Base-by-base conservation (phyloP, 2,797 vertebrate genomes). In the Steatocranus sp. region DNA sequence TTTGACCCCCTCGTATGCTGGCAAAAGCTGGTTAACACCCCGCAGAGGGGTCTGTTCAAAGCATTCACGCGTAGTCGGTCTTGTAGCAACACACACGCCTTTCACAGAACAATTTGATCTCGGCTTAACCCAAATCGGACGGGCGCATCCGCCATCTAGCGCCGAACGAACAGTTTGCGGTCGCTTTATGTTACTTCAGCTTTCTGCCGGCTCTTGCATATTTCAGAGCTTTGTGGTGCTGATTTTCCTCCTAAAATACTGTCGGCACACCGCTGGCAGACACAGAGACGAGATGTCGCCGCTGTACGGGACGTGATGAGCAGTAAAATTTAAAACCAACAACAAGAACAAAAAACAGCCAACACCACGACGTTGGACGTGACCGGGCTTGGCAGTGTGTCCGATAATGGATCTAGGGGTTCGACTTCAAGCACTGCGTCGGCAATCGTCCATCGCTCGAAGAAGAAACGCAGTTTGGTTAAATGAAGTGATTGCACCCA, bases 41-140 rank as follows among this genome's bases (percentile, higher is more conserved):
- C 18, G 9, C 18, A 75, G 56, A 75, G 17, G 46, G 70, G 70
- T 25, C 51, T 18, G 18, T 43, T 27, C 43, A 77, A 80, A 86
- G 61, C 85, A 23, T 81, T 9, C 58, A 5, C 5, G 15, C 56
- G n/a, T 43, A n/a, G 36, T 75, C 18, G 8, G 53, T 76, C 74
- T 61, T 78, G 27, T 27, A 27, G 54, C 79, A 51, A 82, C 76
- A 80, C 81, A 73, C 81, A 73, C 53, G 83, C 58, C 80, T 86
- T 87, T 84, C 61, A 38, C 76, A 63, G 87, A 91, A 88, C 93
- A 90, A 91, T 92, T 86, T 93, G 93, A 94, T 94, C 91, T 86
- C 86, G 83, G 94, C 93, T 94, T 94, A 93, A 95, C 93, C 93
- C 94, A 92, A 87, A 94, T 94, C 91, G 92, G 91, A 92, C 86